phyloP scores from a whole-genome alignment of 2,888 invertebrate species.

The Sicus ferrugineus region DNA sequence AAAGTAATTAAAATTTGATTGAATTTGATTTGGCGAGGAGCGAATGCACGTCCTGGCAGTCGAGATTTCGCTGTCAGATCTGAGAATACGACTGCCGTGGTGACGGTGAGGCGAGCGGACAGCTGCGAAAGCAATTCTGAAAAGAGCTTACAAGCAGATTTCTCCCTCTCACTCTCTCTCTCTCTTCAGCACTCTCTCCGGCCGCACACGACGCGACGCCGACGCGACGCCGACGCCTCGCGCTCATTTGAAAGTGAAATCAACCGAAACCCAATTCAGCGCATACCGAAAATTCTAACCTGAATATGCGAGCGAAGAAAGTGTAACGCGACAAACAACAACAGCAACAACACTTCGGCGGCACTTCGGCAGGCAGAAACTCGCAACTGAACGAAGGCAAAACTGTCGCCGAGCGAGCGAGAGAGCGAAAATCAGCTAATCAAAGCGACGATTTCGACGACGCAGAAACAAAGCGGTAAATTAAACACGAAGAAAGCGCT shows the following conservation, averaged over 20 bases:
- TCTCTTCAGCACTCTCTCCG: too few species aligned
- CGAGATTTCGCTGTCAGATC: not conserved
- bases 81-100: too few species aligned
- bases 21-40: not conserved
- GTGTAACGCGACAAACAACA: not conserved
- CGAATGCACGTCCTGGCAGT: too few species aligned
- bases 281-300: conserved; percentile 3
- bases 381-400: not conserved
- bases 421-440: not conserved
- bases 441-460: not conserved
- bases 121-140: too few species aligned
- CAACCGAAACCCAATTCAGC: not conserved
- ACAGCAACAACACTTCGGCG: not conserved
- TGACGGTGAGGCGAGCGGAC: too few species aligned
- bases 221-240: too few species aligned
- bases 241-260: conserved; percentile 3
- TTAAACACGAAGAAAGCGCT: too few species aligned
- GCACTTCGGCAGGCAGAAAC: too few species aligned
- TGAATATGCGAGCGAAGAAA: not conserved
- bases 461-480: too few species aligned
- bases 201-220: not conserved
- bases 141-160: too few species aligned
- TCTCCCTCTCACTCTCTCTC: too few species aligned
- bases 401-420: not conserved
- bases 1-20: too few species aligned